Evolutionary conservation across 2,797 vertebrate genomes (phyloP), one percentile per base, ranked within the genome.

Genomic region (Cirrhinus mrigala): DNA sequence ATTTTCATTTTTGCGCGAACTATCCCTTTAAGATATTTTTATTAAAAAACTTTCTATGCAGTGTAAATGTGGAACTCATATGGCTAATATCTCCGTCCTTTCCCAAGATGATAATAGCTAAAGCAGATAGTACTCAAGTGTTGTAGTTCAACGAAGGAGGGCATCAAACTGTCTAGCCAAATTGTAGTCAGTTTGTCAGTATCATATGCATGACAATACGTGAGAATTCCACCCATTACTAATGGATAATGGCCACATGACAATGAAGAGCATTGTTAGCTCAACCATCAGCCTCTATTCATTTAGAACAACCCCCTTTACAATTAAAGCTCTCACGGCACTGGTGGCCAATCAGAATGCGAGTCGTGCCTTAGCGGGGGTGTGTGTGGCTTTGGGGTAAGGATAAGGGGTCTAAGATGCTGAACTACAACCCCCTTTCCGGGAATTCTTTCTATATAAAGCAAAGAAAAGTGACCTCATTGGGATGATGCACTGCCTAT

Each of bases 241-340:
- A 91, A 86, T 91, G 91, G 83, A 91, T 91, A 91, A 92, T 90
- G 81, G 85, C 56, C 58, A 40, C 86, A 75, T 88, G 88, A 95
- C 95, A 95, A 96, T 93, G 89, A 87, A 5, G 85, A 88, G 92
- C 88, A 93, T 94, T 95, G 94, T 95, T 90, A 89, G 85, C 92
- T 91, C 89, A 90, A 90, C 90, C 90, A 90, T 91, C 88, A 78
- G 90, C 86, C 91, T 90, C 93, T 90, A 92, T 92, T 95, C 91
- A 93, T 84, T 73, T 81, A 89, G 88, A 92, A 89, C 88, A 87
- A 90, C 90, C 92, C 89, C 85, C 80, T 88, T 88, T 89, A 90
- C 90, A 86, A 83, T 86, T 87, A 88, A 90, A 91, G 90, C 79
- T 78, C 76, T 87, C 86, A 80, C 76, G 85, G 69, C 69, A 68